Evolutionary conservation across 2,797 vertebrate genomes (phyloP).

Genomic region (Ceyx erithaca): DNA sequence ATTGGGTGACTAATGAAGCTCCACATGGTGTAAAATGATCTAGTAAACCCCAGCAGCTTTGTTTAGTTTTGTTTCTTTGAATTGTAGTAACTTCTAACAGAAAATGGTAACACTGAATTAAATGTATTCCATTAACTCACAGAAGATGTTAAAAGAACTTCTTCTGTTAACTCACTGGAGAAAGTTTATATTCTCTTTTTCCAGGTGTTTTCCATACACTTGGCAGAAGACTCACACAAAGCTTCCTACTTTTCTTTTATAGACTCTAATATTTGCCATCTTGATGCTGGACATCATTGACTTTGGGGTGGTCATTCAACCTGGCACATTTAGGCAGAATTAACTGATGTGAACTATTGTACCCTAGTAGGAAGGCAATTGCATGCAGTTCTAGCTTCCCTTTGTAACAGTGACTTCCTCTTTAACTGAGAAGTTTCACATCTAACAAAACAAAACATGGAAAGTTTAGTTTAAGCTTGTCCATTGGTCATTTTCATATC

Average conservation of each 20-base stretch:
- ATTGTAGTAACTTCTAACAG: background rate
- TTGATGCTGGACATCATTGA: background rate
- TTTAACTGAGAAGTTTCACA: background rate
- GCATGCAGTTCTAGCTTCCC: background rate
- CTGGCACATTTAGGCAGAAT: background rate
- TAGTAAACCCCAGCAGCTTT: slow-evolving; percentile 4
- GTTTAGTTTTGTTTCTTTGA: background rate
- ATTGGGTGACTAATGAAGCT: background rate
- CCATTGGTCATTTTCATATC: background rate
- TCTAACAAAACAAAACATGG: background rate
- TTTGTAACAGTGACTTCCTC: background rate
- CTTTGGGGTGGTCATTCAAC: background rate
- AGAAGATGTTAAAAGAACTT: background rate
- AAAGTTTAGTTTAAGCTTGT: background rate
- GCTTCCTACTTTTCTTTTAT: background rate
- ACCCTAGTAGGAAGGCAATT: background rate
- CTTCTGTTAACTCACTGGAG: background rate
- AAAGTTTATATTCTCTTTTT: background rate
- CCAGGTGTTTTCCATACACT: background rate
- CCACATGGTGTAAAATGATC: background rate
- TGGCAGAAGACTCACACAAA: background rate
- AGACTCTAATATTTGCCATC: background rate
- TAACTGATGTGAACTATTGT: background rate
- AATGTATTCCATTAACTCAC: background rate
- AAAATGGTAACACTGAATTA: background rate